Evolutionary conservation across 2,888 invertebrate species (phyloP), one percentile per base, ranked within the genome.

Genomic region (Ametastegia equiseti): DNA sequence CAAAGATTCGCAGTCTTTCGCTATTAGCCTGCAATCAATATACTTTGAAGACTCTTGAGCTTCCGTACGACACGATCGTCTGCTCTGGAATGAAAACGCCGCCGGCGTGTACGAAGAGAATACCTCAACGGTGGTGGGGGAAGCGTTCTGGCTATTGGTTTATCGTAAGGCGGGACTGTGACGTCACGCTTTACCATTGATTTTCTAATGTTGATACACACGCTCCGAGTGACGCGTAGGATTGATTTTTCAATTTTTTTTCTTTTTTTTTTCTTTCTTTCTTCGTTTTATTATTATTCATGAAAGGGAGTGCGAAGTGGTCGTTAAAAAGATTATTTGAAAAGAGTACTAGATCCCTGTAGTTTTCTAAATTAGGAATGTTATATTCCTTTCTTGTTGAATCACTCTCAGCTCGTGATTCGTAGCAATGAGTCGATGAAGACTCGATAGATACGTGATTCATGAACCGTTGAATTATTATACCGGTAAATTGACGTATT

Each of bases 151-250:
- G 57, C 77, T 80, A 91, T 91, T 91, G 90, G 91, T 82, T 81
- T 73, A 65, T 60, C 67, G 79, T 84, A 86, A 90, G 91, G 91
- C 91, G 91, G 90, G 89, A 88, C 90, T 86, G 86, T 86, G 87
- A 91, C 91, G 91, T 91, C 91, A 90, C 86, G 79, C 84, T 84
- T 86, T 86, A 85, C 88, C 90, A 91, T 91, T 91, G 91, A 91
- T 91, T 91, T 91, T 91, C 88, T 87, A 87, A 89, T 83, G 82
- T 83, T 81, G 77, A 80, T 82, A 77, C 81, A 47, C 73, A 69
- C 81, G 69, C 69, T 50, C 50, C 33, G 33, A 19, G 36, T 54
- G 36, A 75, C 75, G 75, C 75, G 75, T 75, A n/a, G 19, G 50
- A 75, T 75, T 75, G 75, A 75, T 75, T 75, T 54, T 75, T 36